Percentiles rank a stretch among this genome's conserved stretches.
Evolutionary conservation across 1,140 invertebrate species (phyloP).

Genomic region (Cotesia vestalis): DNA sequence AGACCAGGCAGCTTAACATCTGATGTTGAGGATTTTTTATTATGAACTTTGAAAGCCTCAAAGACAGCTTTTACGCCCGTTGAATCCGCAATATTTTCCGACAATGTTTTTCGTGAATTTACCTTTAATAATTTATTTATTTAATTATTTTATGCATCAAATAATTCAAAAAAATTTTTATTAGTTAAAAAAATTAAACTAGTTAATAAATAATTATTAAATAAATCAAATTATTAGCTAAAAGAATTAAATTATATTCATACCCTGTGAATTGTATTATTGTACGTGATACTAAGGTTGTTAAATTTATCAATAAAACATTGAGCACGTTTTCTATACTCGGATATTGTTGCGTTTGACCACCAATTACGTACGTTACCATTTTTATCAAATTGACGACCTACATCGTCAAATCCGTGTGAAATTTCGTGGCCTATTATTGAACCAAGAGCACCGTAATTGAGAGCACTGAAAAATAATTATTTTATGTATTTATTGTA

Average conservation of each 20-base stretch:
- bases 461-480: constrained; percentile 62
- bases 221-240: background rate
- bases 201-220: too few species aligned
- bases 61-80: constrained; percentile 22
- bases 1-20: constrained; percentile 23
- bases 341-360: constrained; percentile 71
- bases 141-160: background rate
- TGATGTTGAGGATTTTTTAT: background rate
- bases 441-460: constrained; percentile 80
- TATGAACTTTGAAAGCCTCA: constrained; percentile 18
- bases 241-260: background rate
- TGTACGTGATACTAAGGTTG: background rate
- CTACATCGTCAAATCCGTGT: constrained; percentile 76
- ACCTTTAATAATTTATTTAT: constrained; percentile 9
- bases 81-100: constrained; percentile 30
- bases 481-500: background rate
- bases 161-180: background rate
- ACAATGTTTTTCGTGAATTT: background rate
- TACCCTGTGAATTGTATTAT: background rate
- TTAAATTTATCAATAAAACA: constrained; percentile 79
- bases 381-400: constrained; percentile 74
- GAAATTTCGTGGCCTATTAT: constrained; percentile 78
- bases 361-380: constrained; percentile 83
- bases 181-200: too few species aligned
- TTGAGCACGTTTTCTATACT: constrained; percentile 75